These are phyloP conservation scores for Eonycteris spelaea DNA, from an alignment of 2,113 vertebrate genomes.

Conservation along the genomic window DNA sequence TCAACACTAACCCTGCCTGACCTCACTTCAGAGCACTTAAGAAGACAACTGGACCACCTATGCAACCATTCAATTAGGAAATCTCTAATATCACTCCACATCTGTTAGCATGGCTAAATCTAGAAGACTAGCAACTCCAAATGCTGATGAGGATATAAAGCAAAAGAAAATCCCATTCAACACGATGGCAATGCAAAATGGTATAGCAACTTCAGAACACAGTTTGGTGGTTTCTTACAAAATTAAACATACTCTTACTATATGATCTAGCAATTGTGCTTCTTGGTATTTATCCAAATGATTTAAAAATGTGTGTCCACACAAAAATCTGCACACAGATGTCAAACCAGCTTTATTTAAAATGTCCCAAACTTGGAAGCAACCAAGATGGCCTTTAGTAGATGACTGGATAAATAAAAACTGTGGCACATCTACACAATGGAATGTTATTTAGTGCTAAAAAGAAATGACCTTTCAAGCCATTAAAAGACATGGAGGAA, in stretches of 20 bases:
- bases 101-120: not conserved
- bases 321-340: not conserved
- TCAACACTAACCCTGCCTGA: not conserved
- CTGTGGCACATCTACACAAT: not conserved
- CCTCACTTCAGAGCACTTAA: not conserved
- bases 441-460: not conserved
- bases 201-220: not conserved
- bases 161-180: not conserved
- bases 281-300: constrained; percentile 6
- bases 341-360: not conserved
- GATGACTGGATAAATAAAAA: not conserved
- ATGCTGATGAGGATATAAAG: not conserved
- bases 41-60: not conserved
- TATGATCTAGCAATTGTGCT: not conserved
- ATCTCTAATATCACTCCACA: not conserved
- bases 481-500: not conserved
- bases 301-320: not conserved
- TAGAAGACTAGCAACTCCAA: not conserved
- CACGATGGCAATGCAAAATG: not conserved
- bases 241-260: not conserved
- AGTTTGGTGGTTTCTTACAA: not conserved
- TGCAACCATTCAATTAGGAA: not conserved
- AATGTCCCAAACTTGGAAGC: constrained; percentile 3
- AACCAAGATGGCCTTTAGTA: not conserved
- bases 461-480: not conserved